Evolutionary conservation across 2,888 invertebrate species (phyloP), one percentile per base, ranked within the genome.

Genomic region (Lydus trimaculatus): DNA sequence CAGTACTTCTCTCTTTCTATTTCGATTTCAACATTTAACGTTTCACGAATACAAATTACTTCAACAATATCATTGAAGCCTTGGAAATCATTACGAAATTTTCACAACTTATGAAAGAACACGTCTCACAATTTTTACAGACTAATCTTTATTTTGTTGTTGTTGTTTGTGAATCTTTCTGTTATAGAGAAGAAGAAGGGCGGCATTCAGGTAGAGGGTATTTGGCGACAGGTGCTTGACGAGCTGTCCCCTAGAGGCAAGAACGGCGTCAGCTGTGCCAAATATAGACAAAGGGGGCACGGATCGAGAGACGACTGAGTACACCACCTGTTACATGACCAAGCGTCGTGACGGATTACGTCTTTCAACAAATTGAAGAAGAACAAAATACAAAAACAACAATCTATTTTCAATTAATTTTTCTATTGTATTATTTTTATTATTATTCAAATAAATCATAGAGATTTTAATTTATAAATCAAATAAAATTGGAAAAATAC

Each of bases 191-290:
- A 61, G 36, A 36, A 43, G 60, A 58, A 25, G 43, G 62, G n/a
- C 56, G 33, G 56, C 64, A 52, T 5, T 23, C 67, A 67, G 70
- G 70, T 67, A 71, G 70, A 64, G 28, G 65, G 15, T 58, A 56
- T 59, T 56, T 52, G 65, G 62, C 71, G 74, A 72, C 74, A 74
- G 74, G 70, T 74, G 74, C 69, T 67, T 73, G 74, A 74, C 67
- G 69, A 52, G 74, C 71, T 59, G 74, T 74, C 72, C 73, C 74
- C 64, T 66, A 36, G 39, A 66, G 72, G 70, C 65, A 70, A 65
- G 62, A 67, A 64, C 61, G 64, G 72, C 74, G 74, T 74, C 74
- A 74, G 74, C 72, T 74, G 74, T 69, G 65, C 63, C 72, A 70
- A 74, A 72, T 72, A 70, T 63, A 67, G 65, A 25, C 68, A 65